These are phyloP conservation scores for Gopherus flavomarginatus DNA, from an alignment of 2,113 vertebrate species.

Conservation along the genomic window DNA sequence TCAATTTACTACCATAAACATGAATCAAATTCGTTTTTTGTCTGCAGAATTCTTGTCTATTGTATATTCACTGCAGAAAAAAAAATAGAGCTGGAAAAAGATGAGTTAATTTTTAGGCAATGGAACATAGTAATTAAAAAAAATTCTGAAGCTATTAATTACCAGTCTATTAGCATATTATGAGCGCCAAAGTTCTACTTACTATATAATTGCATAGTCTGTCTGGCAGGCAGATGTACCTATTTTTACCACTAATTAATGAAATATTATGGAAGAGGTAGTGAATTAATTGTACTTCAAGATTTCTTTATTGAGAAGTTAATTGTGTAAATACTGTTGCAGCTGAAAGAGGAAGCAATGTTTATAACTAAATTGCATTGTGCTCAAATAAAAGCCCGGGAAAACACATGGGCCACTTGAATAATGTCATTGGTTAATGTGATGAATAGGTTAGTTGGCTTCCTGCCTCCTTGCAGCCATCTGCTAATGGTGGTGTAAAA, in stretches of 20 bases:
- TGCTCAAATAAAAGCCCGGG: background rate
- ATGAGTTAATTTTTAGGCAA: constrained; percentile 25
- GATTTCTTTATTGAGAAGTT: constrained; percentile 24
- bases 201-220: background rate
- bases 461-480: background rate
- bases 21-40: background rate
- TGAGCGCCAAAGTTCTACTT: constrained; percentile 4
- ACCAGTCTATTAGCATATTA: constrained; percentile 54
- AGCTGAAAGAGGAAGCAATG: background rate
- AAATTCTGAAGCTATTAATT: constrained; percentile 69
- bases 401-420: background rate
- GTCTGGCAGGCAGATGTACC: constrained; percentile 42
- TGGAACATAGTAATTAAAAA: constrained; percentile 52
- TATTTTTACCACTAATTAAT: constrained; percentile 67
- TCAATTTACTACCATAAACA: background rate
- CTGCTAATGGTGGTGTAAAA: background rate
- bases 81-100: background rate
- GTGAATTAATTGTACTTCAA: constrained; percentile 47
- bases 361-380: constrained; percentile 45
- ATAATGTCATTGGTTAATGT: background rate
- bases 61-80: background rate
- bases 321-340: constrained; percentile 43
- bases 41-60: background rate
- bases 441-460: background rate
- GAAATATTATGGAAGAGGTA: constrained; percentile 36